Percentiles rank a stretch among this genome's conserved stretches.
These are phyloP conservation scores for Luperina testacea DNA, from an alignment of 2,888 invertebrate species.

Conservation along the genomic window DNA sequence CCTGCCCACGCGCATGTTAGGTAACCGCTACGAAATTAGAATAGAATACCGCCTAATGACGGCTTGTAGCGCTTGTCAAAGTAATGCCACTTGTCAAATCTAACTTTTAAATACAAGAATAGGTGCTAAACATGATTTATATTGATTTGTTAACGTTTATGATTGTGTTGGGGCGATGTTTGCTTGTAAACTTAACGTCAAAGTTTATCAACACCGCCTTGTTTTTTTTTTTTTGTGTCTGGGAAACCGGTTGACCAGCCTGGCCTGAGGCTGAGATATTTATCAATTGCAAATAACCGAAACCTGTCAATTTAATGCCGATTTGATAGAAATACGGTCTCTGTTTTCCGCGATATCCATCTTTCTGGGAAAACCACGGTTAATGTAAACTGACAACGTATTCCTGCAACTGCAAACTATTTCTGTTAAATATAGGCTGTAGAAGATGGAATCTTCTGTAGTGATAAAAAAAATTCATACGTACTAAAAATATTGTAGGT, in stretches of 20 bases:
- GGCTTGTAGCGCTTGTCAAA: conserved; percentile 69
- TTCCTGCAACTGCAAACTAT: background rate
- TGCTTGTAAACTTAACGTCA: conserved; percentile 40
- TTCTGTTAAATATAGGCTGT: background rate
- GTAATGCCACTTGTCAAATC: conserved; percentile 69
- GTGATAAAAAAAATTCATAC: background rate
- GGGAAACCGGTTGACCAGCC: conserved; percentile 11
- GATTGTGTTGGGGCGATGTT: conserved; percentile 58
- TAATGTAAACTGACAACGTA: conserved; percentile 1
- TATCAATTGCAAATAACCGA: conserved; percentile 38
- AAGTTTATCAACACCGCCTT: conserved; percentile 18
- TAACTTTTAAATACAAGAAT: conserved; percentile 53
- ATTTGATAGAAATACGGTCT: conserved; percentile 28
- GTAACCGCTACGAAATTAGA: conserved; percentile 80
- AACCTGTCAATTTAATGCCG: conserved; percentile 14
- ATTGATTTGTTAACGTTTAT: conserved; percentile 55
- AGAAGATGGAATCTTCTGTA: background rate
- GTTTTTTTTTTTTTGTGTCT: background rate
- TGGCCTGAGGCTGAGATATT: conserved; percentile 18
- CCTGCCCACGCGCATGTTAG: conserved; percentile 71
- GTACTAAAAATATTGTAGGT: background rate
- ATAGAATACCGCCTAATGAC: conserved; percentile 78
- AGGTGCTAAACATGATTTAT: conserved; percentile 59
- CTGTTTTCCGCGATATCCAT: conserved; percentile 31
- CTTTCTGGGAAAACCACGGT: conserved; percentile 24